Base-by-base conservation (phyloP, 2,888 invertebrate genomes). In the Melieria picta region DNA sequence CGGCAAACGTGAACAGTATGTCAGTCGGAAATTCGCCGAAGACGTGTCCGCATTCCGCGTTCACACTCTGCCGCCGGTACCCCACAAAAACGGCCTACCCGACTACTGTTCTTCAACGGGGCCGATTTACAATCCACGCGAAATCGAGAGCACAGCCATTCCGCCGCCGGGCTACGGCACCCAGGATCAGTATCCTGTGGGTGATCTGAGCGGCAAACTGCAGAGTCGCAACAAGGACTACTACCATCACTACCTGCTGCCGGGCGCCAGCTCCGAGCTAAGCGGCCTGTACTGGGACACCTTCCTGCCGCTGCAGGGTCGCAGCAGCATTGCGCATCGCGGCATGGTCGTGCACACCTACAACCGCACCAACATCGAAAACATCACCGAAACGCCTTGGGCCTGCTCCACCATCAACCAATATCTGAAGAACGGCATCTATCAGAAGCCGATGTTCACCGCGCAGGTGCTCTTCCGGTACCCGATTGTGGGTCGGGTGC, bases 141-240 rank as follows among this genome's bases (percentile, higher is more conserved):
- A 88, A 5, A 77, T 91, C 13, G 89, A 91, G 75, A 77, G 89
- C n/a, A 87, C 88, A 9, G 84, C 82, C 5, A 81, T 89, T 52
- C 93, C 93, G 7, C 93, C 93, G 0, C 88, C 93, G 75, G 93
- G 93, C 88, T 89, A 91, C 79, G 95, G 86, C 9, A 85, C 85
- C 0, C 95, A 95, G 84, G 96, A 98, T 85, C 94, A 94, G 84
- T 98, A 97, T 81, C 92, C 95, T 1, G 88, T 96, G 4, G 98
- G 98, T 0, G 97, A 97, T 83, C 87, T 98, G 10, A 93, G 94
- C 68, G 96, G 96, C 30, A 97, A 97, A 86, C 90, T 93, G 75
- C 91, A 93, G 77, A 91, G 90, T 11, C 89, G 93, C 71, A 93
- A 93, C 52, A 91, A 91, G 80, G 90, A 91, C 77, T 88, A 91